Evolutionary conservation across 1,140 invertebrate species (phyloP), one percentile per base, ranked within the genome.

Genomic region (Leptinotarsa lineolata): DNA sequence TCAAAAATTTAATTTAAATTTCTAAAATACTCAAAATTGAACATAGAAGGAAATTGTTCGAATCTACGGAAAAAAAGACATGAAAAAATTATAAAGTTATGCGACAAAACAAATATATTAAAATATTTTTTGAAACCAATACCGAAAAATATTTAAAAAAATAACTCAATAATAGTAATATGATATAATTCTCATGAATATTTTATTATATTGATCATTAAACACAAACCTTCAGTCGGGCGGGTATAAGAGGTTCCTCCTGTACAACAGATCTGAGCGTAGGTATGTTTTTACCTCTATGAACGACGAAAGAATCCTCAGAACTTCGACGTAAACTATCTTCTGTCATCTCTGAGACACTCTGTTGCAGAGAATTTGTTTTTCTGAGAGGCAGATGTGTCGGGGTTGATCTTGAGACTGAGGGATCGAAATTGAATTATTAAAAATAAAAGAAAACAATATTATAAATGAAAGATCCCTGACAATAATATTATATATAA

Each of bases 291-390:
- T 89, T 88, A 61, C 91, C 90, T 78, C 92, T 88, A 85, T 95
- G 94, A 60, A 95, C 93, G 11, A 94, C 90, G 84, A 94, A 95
- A 63, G 90, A 90, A 66, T 93, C 91, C 8, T 89, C 89, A 8
- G 85, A 85, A 15, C 84, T 83, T 45, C 81, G 72, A 44, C 83
- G 77, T 59, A 84, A 74, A 75, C 83, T 85, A 67, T 85, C 83
- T 73, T 84, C 83, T 64, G 83, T 85, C 77, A 83, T 82, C 63
- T 85, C 83, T n/a, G 82, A 82, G 3, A 79, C 76, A 16, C 76
- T 67, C n/a, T 54, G 48, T 73, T 84, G 83, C 20, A 84, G 75
- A 2, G 83, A 84, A 72, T 80, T 83, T 1, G 82, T 78, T 77
- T 84, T 84, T 46, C 79, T 76, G 24, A 84, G 67, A 58, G 81